These are phyloP conservation scores for Bos javanicus DNA, from an alignment of 2,113 vertebrate genomes.

Conservation along the genomic window DNA sequence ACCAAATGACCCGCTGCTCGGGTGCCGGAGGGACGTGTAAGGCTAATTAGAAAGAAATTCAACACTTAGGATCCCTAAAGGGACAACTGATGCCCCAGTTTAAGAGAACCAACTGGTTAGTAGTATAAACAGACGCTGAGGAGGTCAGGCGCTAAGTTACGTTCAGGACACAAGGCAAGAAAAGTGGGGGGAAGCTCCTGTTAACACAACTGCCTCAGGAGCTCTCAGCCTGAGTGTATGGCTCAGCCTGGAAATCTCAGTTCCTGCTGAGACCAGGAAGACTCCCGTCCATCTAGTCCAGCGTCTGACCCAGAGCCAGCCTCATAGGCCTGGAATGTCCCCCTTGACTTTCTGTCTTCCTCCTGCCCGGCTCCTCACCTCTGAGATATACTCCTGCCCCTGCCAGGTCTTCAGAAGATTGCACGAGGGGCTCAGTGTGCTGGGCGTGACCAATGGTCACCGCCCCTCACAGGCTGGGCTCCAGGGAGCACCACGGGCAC, in stretches of 20 bases:
- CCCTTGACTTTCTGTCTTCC: not conserved
- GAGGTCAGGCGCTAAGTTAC: fast-evolving
- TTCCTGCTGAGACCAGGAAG: not conserved
- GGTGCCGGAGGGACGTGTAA: fast-evolving
- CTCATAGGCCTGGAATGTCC: fast-evolving
- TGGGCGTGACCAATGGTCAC: fast-evolving
- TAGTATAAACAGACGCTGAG: fast-evolving
- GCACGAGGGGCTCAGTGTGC: fast-evolving
- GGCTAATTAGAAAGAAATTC: not conserved
- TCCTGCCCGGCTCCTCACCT: no score
- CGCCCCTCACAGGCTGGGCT: fast-evolving
- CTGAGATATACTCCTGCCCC: not conserved
- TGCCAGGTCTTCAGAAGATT: no score
- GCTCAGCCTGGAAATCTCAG: fast-evolving
- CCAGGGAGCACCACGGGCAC: not conserved
- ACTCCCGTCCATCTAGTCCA: fast-evolving
- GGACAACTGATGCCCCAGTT: not conserved
- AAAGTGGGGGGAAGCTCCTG: not conserved
- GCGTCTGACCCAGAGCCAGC: fast-evolving
- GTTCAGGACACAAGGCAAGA: not conserved
- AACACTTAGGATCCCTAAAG: not conserved
- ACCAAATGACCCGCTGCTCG: fast-evolving
- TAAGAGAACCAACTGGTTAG: not conserved
- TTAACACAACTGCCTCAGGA: fast-evolving
- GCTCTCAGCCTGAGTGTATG: fast-evolving